Base-by-base conservation (phyloP, 2,797 vertebrate species). In the Petrocephalus sullivani region DNA sequence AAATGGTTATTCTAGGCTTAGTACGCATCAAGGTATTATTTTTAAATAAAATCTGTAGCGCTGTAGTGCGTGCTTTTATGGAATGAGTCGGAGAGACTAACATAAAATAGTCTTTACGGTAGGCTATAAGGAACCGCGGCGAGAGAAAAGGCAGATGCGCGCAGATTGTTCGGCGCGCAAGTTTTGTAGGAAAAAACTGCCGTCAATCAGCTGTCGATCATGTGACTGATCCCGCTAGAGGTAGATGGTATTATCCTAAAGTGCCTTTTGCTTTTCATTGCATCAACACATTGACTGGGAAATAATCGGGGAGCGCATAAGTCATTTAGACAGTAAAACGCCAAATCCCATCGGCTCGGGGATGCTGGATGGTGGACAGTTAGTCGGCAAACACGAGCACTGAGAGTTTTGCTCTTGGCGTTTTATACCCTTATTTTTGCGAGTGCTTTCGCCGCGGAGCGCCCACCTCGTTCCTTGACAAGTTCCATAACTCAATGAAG, bases 171-270 rank as follows among this genome's bases (percentile, higher is more conserved):
- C 58, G 61, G 57, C 21, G 86, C 46, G 78, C 21, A 87, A 87
- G 86, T 87, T 87, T 46, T 41, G 19, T 61, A 41, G 85, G 81
- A 87, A 83, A 37, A 78, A 49, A 95, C 95, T 96, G 95, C 96
- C 94, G 93, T 92, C 93, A 91, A 94, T 94, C 91, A 90, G 90
- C 92, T 93, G 90, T 90, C 93, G 93, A 93, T 94, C 95, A 95
- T 93, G 95, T 95, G 95, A 95, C 92, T 93, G 93, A 92, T 94
- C 93, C 93, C 93, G 91, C 95, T 95, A 94, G 93, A 92, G 94
- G 92, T 86, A 64, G 58, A 93, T 93, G 93, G 95, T 94, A 93
- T 94, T 91, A 91, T 93, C 93, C 94, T 94, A 87, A 60, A 85
- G 88, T 23, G 86, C 23, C 78, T 67, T 86, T 93, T 93, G 93